A percentile compares a stretch with the other conserved stretches of the same genome.
phyloP scores from a whole-genome alignment of 2,888 invertebrate genomes.

The Scotopteryx bipunctaria region DNA sequence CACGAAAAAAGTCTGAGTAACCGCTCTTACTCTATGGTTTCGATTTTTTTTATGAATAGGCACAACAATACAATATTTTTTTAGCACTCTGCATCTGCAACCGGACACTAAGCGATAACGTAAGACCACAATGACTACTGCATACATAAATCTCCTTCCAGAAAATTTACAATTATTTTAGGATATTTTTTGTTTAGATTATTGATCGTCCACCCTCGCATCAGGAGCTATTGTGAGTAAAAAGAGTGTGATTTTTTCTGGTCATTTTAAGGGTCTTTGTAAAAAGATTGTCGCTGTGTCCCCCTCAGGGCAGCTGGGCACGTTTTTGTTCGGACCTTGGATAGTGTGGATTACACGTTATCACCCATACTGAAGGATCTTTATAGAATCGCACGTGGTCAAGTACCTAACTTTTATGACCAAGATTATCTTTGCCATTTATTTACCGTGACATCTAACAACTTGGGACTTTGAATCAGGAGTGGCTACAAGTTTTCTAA shows the following conservation, averaged over 20 bases:
- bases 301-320: slow-evolving; percentile 71
- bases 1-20: slow-evolving; percentile 30
- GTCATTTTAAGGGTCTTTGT: slow-evolving; percentile 76
- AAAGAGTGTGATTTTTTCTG: slow-evolving; percentile 76
- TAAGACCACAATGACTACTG: slow-evolving; percentile 74
- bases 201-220: slow-evolving; percentile 80
- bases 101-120: slow-evolving; percentile 68
- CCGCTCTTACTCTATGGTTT: slow-evolving; percentile 39
- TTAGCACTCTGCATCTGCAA: slow-evolving; percentile 67
- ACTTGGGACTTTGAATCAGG: too few species aligned
- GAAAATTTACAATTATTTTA: slow-evolving; percentile 78
- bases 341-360: slow-evolving; percentile 59
- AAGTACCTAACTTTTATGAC: slow-evolving; percentile 18
- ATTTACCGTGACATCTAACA: not conserved
- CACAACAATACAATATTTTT: slow-evolving; percentile 54
- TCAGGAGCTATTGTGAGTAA: slow-evolving; percentile 68
- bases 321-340: slow-evolving; percentile 39
- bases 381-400: slow-evolving; percentile 21
- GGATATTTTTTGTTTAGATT: slow-evolving; percentile 66
- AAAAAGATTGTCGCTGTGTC: slow-evolving; percentile 75
- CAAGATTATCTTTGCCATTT: not conserved
- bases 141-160: slow-evolving; percentile 77
- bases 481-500: too few species aligned
- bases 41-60: slow-evolving; percentile 41
- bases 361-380: slow-evolving; percentile 15